Percentiles rank a stretch among this genome's conserved stretches.
phyloP scores from a whole-genome alignment of 2,888 invertebrate species.

The Anoplius nigerrimus region DNA sequence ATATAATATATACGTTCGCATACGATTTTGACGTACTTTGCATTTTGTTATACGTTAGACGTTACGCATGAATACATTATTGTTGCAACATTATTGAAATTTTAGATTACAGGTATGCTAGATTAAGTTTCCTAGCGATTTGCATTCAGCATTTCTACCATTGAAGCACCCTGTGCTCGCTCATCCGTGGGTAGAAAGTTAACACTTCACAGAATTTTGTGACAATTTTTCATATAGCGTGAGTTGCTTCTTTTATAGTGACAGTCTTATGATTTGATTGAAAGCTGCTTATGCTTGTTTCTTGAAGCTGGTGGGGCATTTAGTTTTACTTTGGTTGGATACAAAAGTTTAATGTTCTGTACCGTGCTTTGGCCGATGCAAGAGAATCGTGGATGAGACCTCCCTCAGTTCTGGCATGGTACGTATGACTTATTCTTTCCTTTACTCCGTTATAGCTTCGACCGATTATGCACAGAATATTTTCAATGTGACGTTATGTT shows the following conservation, averaged over 20 bases:
- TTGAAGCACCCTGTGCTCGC: constrained; percentile 39
- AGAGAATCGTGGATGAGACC: constrained; percentile 65
- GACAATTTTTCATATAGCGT: constrained; percentile 42
- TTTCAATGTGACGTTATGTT: constrained; percentile 12
- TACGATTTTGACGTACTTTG: constrained; percentile 1
- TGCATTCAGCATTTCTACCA: constrained; percentile 47
- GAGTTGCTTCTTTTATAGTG: constrained; percentile 56
- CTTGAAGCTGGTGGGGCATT: constrained; percentile 56
- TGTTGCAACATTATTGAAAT: neutral
- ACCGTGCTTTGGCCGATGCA: constrained; percentile 71
- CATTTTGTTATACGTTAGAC: constrained; percentile 5
- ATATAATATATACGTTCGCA: neutral
- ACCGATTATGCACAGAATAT: constrained; percentile 31
- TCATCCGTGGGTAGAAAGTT: constrained; percentile 31
- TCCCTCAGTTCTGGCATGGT: constrained; percentile 69
- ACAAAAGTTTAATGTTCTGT: constrained; percentile 64
- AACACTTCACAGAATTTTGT: constrained; percentile 37
- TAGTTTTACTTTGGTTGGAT: constrained; percentile 56
- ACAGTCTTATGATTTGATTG: constrained; percentile 53
- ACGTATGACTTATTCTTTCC: constrained; percentile 65
- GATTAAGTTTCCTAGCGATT: constrained; percentile 45
- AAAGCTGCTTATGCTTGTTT: constrained; percentile 65
- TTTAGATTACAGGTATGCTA: constrained; percentile 13
- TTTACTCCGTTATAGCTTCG: constrained; percentile 44
- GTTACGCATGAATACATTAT: constrained; percentile 26